These are phyloP conservation scores for Herminia tarsipennalis DNA, from an alignment of 2,888 invertebrate species.

Conservation along the genomic window DNA sequence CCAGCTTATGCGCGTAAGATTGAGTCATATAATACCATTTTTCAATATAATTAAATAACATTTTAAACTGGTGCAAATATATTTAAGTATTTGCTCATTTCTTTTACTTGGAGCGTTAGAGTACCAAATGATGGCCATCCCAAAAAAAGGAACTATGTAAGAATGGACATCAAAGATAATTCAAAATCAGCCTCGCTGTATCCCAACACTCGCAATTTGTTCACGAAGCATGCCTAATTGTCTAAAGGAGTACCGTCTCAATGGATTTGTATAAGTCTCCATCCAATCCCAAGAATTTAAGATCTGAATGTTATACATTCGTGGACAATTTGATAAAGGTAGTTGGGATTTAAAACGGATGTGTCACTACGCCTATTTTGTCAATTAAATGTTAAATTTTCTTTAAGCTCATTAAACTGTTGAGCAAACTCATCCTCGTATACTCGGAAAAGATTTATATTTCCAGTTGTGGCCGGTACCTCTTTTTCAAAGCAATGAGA, in stretches of 20 bases:
- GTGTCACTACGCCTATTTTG: neutral
- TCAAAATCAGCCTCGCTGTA: constrained; percentile 22
- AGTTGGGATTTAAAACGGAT: constrained; percentile 8
- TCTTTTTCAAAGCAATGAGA: too few relatives aligned
- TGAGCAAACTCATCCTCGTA: too few relatives aligned
- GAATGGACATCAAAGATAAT: constrained; percentile 17
- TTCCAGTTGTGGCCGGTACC: too few relatives aligned
- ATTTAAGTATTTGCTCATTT: too few relatives aligned
- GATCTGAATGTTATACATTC: constrained; percentile 33
- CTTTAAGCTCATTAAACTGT: neutral
- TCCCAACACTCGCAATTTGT: constrained; percentile 47
- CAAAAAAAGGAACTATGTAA: neutral
- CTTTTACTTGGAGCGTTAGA: neutral
- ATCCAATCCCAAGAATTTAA: constrained; percentile 45
- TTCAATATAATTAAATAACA: too few relatives aligned
- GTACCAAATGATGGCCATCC: neutral
- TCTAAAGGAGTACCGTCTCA: constrained; percentile 59
- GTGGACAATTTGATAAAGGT: constrained; percentile 19
- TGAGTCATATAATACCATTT: too few relatives aligned
- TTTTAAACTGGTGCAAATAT: too few relatives aligned
- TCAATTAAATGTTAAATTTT: neutral
- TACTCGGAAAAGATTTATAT: neutral
- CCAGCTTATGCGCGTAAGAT: too few relatives aligned
- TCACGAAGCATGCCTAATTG: constrained; percentile 61
- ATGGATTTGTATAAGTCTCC: constrained; percentile 58